Percentiles rank a stretch among this genome's conserved stretches.
phyloP scores from a whole-genome alignment of 2,113 vertebrate genomes.

The Actenoides lindsayi region DNA sequence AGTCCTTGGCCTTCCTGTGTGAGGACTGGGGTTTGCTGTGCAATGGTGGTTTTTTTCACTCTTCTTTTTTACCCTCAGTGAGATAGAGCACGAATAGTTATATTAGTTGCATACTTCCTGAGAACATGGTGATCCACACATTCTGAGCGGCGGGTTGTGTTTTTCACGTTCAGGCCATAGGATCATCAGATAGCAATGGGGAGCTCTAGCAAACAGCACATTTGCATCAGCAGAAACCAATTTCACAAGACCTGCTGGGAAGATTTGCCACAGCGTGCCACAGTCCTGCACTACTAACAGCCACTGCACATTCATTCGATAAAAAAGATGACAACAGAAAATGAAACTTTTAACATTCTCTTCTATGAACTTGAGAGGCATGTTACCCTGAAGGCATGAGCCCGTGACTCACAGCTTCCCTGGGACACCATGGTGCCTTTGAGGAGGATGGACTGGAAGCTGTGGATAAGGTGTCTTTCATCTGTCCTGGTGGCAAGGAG shows the following conservation, averaged over 20 bases:
- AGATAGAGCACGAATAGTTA: slow-evolving; percentile 10
- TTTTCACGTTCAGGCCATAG: slow-evolving; percentile 8
- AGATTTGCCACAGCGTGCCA: not conserved
- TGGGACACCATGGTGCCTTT: not conserved
- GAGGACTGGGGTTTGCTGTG: not conserved
- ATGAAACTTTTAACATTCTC: slow-evolving; percentile 38
- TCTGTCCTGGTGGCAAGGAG: not conserved
- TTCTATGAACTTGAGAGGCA: not conserved
- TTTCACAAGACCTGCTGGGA: not conserved
- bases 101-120: slow-evolving; percentile 65
- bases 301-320: not conserved
- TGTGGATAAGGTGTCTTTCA: not conserved
- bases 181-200: slow-evolving; percentile 48
- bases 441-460: not conserved
- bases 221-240: slow-evolving; percentile 33
- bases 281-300: not conserved
- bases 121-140: slow-evolving; percentile 55
- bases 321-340: slow-evolving; percentile 3
- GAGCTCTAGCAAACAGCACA: not conserved
- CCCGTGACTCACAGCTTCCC: not conserved
- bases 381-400: not conserved
- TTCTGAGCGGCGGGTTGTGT: slow-evolving; percentile 49
- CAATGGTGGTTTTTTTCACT: not conserved
- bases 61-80: not conserved
- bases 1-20: slow-evolving; percentile 35